A percentile compares a stretch with the other conserved stretches of the same genome.
Evolutionary conservation across 2,888 invertebrate species (phyloP).

Genomic region (Lydus trimaculatus): DNA sequence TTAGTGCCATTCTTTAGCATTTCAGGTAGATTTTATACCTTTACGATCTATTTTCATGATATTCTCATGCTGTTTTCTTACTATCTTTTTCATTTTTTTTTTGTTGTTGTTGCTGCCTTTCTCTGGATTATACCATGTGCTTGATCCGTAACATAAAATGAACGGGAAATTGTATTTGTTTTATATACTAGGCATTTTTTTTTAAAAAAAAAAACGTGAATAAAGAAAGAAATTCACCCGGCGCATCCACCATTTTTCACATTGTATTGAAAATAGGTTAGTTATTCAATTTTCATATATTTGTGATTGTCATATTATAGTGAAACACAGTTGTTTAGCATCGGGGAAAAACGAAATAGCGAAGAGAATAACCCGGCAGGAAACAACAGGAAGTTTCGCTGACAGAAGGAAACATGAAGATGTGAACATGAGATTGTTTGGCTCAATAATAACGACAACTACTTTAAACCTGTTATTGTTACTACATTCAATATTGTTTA

Average conservation of each 20-base stretch:
- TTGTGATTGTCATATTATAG: background rate
- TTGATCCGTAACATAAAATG: constrained; percentile 13
- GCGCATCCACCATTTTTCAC: constrained; percentile 14
- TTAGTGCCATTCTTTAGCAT: constrained; percentile 6
- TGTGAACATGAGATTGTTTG: constrained; percentile 46
- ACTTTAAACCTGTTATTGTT: constrained; percentile 18
- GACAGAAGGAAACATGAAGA: constrained; percentile 49
- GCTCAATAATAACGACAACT: constrained; percentile 24
- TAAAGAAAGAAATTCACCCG: background rate
- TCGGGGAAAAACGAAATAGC: constrained; percentile 13
- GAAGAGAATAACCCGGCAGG: constrained; percentile 31
- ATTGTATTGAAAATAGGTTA: background rate
- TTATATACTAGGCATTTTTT: too few species aligned
- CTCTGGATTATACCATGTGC: constrained; percentile 18
- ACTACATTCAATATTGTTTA: background rate
- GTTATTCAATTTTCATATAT: background rate
- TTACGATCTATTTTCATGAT: background rate
- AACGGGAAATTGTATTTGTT: background rate
- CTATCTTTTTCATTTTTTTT: too few species aligned
- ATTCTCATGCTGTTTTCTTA: background rate
- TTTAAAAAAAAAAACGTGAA: too few species aligned
- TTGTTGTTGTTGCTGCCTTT: background rate
- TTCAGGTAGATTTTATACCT: background rate
- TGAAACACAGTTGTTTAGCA: background rate
- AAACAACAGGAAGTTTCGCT: constrained; percentile 43